A percentile compares a stretch with the other conserved stretches of the same genome.
These are phyloP conservation scores for Micromys minutus DNA, from an alignment of 2,113 vertebrate species.

Conservation along the genomic window DNA sequence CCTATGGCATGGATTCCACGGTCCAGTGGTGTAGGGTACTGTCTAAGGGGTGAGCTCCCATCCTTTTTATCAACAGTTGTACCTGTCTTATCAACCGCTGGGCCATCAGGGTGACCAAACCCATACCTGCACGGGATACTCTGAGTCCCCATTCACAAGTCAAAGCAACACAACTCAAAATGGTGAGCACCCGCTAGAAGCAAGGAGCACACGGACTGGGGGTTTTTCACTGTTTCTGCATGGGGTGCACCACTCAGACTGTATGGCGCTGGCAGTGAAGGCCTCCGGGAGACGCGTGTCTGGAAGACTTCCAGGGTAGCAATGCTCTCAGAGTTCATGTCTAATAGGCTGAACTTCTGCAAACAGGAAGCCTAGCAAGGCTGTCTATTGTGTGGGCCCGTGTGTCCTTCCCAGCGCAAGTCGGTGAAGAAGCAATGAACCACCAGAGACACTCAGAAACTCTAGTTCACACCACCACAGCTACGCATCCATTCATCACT, in stretches of 20 bases:
- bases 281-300: background rate
- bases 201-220: fast-evolving
- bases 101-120: background rate
- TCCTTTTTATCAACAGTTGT: background rate
- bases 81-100: background rate
- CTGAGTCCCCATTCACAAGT: background rate
- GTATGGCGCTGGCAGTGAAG: background rate
- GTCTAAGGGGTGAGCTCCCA: too few species aligned
- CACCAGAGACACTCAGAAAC: background rate
- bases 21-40: too few species aligned
- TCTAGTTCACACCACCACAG: background rate
- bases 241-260: background rate
- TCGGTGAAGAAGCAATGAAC: background rate
- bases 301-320: background rate
- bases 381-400: background rate
- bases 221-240: background rate
- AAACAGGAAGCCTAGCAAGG: background rate
- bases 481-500: background rate
- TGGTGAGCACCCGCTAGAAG: background rate
- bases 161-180: background rate
- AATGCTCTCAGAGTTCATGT: background rate
- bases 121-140: background rate
- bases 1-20: background rate
- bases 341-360: background rate
- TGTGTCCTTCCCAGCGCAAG: background rate